A percentile compares a stretch with the other conserved stretches of the same genome.
These are phyloP conservation scores for Iguana delicatissima DNA, from an alignment of 2,797 vertebrate species.

Conservation along the genomic window DNA sequence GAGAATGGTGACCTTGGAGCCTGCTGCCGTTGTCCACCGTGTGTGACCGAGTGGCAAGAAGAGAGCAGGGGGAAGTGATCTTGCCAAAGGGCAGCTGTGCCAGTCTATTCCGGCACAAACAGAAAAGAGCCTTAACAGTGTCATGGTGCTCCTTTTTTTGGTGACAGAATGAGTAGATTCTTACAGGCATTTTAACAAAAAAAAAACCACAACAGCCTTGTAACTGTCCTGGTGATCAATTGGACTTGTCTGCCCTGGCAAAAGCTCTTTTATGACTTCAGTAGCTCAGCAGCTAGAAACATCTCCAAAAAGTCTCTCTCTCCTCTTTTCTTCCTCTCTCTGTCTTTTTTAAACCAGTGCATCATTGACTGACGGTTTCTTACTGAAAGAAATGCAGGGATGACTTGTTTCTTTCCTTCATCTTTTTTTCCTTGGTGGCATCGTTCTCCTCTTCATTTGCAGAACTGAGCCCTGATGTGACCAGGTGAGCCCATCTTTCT, in stretches of 20 bases:
- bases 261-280: conserved; percentile 42
- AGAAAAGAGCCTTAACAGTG: too few relatives aligned
- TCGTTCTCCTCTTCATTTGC: not conserved
- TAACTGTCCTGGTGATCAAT: conserved; percentile 55
- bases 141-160: too few relatives aligned
- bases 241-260: conserved; percentile 32
- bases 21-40: not conserved
- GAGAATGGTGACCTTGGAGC: too few relatives aligned
- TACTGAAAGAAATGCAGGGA: not conserved
- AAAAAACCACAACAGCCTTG: not conserved
- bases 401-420: not conserved
- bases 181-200: conserved; percentile 16
- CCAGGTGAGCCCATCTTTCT: too few relatives aligned
- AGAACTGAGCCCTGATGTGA: not conserved
- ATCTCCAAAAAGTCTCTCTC: conserved; percentile 34
- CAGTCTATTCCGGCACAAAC: too few relatives aligned
- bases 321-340: not conserved
- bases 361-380: too few relatives aligned
- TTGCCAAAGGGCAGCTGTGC: too few relatives aligned
- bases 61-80: not conserved
- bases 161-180: conserved; percentile 16
- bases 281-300: conserved; percentile 45
- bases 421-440: too few relatives aligned
- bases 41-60: conserved; percentile 41
- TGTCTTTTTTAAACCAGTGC: too few relatives aligned